Base-by-base conservation (phyloP, 2,113 vertebrate species). In the Lutjanus erythropterus region DNA sequence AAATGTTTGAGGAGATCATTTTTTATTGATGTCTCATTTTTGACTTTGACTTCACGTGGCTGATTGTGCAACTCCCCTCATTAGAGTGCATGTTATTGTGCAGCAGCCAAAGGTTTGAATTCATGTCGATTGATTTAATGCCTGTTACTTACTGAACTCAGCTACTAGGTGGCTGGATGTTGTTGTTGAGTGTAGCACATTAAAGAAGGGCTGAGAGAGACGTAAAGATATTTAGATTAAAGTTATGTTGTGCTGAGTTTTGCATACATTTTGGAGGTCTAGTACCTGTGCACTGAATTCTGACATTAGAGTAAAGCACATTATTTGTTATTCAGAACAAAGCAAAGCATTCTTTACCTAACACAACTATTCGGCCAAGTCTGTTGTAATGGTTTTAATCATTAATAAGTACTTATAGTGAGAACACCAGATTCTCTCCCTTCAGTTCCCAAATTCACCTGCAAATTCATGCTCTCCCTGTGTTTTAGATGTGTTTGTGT, bases 401-500 rank as follows among this genome's bases (percentile, higher is more conserved):
- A 46, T 14, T 31, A 9, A 9, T n/a, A n/a, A n/a, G n/a, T n/a
- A n/a, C n/a, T 23, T 71, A 62, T 9, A 41, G 9, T 61, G 16
- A 69, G 37, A 62, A 35, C 25, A 47, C 31, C 71, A 39, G 16
- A 53, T 27, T 8, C 47, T 62, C 25, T 29, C 47, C 60, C 73
- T 62, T 71, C 42, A 44, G 27, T 78, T 80, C 65, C 49, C 66
- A 52, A 21, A 71, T 61, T 59, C n/a, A 18, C 41, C 53, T 29
- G 66, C 41, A 37, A n/a, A 42, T 71, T 52, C 18, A 27, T 35
- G 39, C 12, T 46, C 16, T 52, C n/a, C 19, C 64, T 65, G 56
- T 56, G 35, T 84, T 70, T 70, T 78, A 41, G 39, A n/a, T 74
- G 39, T 86, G 70, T 90, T 75, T 27, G 74, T 73, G 79, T 70